These are phyloP conservation scores for Phalacrocorax pelagicus DNA, from an alignment of 2,113 vertebrate genomes.

Conservation along the genomic window DNA sequence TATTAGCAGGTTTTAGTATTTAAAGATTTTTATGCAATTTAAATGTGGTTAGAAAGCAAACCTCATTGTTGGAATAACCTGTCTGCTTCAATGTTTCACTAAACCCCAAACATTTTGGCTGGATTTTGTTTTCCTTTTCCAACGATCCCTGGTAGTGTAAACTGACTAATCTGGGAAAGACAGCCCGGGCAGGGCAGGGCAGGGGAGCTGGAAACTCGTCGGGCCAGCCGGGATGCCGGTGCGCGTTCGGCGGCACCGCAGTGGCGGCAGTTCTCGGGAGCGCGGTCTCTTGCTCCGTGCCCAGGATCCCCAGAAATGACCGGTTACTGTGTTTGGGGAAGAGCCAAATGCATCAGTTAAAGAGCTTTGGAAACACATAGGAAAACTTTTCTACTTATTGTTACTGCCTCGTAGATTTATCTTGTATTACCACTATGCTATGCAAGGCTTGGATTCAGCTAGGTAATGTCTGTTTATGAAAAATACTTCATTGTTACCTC, in stretches of 20 bases:
- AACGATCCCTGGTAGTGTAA: neutral
- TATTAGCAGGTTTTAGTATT: neutral
- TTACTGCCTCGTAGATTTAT: neutral
- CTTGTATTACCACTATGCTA: neutral
- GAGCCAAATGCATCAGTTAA: neutral
- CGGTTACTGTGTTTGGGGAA: neutral
- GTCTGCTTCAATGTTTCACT: neutral
- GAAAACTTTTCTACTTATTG: neutral
- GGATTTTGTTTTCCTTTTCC: neutral
- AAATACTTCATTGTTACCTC: neutral
- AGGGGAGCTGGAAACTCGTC: neutral
- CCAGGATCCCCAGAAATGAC: neutral
- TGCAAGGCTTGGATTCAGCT: neutral
- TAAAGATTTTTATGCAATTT: neutral
- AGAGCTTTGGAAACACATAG: neutral
- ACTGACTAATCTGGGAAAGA: neutral
- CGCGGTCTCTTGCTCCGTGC: neutral
- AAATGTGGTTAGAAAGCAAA: neutral
- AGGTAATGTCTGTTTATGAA: neutral
- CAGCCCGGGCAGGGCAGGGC: too few relatives aligned
- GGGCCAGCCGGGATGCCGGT: neutral
- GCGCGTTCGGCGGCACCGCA: rapidly evolving
- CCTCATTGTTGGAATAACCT: neutral
- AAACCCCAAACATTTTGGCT: neutral
- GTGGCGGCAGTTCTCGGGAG: too few relatives aligned